These are phyloP conservation scores for Morpho achilles DNA, from an alignment of 2,888 invertebrate genomes.

Conservation along the genomic window DNA sequence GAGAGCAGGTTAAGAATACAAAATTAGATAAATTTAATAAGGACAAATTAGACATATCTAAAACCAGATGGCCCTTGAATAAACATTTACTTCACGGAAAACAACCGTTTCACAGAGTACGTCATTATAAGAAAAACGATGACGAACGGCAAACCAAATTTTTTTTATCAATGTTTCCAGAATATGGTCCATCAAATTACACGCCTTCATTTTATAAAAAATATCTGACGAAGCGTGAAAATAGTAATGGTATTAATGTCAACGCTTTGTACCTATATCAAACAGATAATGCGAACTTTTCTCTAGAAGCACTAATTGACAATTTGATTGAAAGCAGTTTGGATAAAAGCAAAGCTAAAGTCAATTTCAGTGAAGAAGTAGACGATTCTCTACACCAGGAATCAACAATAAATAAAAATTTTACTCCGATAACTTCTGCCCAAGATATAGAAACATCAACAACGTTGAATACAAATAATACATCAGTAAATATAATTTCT, in stretches of 20 bases:
- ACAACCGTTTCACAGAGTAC: slow-evolving; percentile 19
- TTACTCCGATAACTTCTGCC: background rate
- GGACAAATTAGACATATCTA: slow-evolving; percentile 45
- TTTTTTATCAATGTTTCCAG: slow-evolving; percentile 25
- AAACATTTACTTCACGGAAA: slow-evolving; percentile 36
- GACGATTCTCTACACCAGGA: slow-evolving; percentile 8
- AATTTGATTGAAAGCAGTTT: slow-evolving; percentile 48
- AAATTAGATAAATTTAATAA: slow-evolving; percentile 43
- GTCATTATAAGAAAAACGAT: slow-evolving; percentile 21
- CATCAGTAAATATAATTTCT: slow-evolving; percentile 9
- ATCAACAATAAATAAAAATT: slow-evolving; percentile 24
- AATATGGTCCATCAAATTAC: slow-evolving; percentile 24
- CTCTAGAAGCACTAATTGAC: slow-evolving; percentile 52
- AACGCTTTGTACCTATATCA: slow-evolving; percentile 38
- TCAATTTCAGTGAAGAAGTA: slow-evolving; percentile 7
- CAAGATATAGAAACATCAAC: background rate
- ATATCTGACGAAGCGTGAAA: slow-evolving; percentile 41
- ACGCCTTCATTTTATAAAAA: slow-evolving; percentile 48
- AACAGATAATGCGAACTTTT: slow-evolving; percentile 37
- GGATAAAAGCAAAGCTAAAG: slow-evolving; percentile 28
- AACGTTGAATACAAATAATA: background rate
- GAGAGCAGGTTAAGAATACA: slow-evolving; percentile 56
- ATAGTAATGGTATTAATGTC: slow-evolving; percentile 30
- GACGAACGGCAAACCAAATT: slow-evolving; percentile 19
- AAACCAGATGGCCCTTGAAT: slow-evolving; percentile 54